These are phyloP conservation scores for Trachops cirrhosus DNA, from an alignment of 2,797 vertebrate genomes.

Conservation along the genomic window DNA sequence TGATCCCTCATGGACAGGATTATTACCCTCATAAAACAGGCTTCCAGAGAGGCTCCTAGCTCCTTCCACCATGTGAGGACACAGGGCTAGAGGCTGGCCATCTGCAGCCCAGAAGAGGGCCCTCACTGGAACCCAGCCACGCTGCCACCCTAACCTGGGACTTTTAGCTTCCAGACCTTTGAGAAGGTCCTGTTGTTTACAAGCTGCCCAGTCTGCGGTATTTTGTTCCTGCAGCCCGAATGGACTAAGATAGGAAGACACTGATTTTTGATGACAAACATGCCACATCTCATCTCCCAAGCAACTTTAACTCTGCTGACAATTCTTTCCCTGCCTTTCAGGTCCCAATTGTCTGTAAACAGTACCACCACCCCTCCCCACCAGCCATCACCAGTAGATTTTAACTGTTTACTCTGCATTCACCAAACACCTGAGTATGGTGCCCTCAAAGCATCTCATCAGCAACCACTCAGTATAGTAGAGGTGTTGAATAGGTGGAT, in stretches of 20 bases:
- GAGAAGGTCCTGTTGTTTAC: neutral
- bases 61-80: neutral
- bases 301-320: neutral
- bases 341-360: neutral
- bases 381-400: neutral
- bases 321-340: neutral
- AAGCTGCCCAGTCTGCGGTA: neutral
- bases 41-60: neutral
- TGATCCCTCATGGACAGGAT: too few species aligned
- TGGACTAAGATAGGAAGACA: neutral
- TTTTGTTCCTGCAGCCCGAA: neutral
- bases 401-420: neutral
- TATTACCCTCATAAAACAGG: neutral
- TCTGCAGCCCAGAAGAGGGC: neutral
- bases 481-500: neutral
- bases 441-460: neutral
- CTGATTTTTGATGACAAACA: neutral
- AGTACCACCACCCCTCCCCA: fast-evolving
- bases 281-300: too few species aligned
- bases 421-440: too few species aligned
- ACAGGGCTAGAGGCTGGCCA: fast-evolving
- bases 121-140: neutral
- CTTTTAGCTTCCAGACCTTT: neutral
- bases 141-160: neutral
- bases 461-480: neutral